A percentile compares a stretch with the other conserved stretches of the same genome.
Evolutionary conservation across 2,113 vertebrate genomes (phyloP).

Genomic region (Drymodes brunneopygia): DNA sequence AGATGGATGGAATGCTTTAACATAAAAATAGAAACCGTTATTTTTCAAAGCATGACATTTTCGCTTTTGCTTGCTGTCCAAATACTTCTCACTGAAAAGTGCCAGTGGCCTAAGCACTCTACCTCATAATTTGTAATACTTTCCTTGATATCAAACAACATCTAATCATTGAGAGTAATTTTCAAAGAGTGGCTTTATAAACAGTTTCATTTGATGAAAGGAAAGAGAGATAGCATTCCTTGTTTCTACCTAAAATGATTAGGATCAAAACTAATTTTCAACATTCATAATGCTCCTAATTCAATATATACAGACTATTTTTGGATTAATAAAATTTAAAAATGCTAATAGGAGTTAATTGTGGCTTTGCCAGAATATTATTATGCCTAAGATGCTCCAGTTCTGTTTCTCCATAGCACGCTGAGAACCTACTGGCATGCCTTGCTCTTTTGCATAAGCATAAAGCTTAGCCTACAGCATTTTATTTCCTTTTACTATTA

Average conservation of each 20-base stretch:
- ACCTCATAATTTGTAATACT: neutral
- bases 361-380: neutral
- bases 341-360: neutral
- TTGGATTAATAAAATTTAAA: neutral
- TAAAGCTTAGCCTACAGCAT: neutral
- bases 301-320: neutral
- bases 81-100: neutral
- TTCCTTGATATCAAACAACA: neutral
- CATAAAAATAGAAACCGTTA: neutral
- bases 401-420: neutral
- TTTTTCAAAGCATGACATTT: neutral
- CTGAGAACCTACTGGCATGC: neutral
- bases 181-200: neutral
- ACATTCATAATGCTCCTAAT: neutral
- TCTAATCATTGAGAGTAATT: neutral
- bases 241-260: neutral
- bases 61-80: neutral
- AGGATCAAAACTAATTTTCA: constrained; percentile 7
- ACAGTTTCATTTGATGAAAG: neutral
- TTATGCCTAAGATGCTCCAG: neutral
- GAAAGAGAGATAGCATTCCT: neutral
- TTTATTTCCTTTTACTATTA: neutral
- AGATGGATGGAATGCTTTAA: neutral
- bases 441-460: constrained; percentile 1
- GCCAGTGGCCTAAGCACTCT: neutral